A percentile compares a stretch with the other conserved stretches of the same genome.
phyloP scores from a whole-genome alignment of 92 coral and sea anemone species.

The Palythoa grandiflora region DNA sequence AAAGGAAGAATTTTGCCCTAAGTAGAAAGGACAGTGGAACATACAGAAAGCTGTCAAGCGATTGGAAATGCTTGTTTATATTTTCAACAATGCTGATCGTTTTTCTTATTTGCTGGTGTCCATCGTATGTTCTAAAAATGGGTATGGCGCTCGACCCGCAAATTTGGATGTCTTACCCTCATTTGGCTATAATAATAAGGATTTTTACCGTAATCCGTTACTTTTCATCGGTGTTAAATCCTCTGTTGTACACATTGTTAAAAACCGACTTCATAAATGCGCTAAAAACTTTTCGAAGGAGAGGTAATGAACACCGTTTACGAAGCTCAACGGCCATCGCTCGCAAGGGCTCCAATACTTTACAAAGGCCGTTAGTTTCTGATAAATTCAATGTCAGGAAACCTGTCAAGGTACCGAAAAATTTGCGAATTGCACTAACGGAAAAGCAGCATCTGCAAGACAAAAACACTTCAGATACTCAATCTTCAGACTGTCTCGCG shows the following conservation, averaged over 20 bases:
- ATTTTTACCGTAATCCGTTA: neutral
- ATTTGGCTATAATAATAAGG: neutral
- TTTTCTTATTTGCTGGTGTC: slow-evolving; percentile 30
- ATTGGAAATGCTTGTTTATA: slow-evolving; percentile 31
- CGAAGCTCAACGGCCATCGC: neutral
- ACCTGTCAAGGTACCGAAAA: neutral
- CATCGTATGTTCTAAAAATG: neutral
- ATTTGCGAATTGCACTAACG: neutral
- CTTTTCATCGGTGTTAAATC: slow-evolving; percentile 21
- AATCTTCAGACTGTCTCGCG: too few species aligned
- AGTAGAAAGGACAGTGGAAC: neutral
- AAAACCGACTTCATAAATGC: slow-evolving; percentile 30
- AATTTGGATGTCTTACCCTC: neutral
- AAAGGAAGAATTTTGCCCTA: slow-evolving; percentile 3
- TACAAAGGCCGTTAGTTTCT: neutral
- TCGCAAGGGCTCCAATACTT: neutral
- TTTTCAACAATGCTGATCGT: slow-evolving; percentile 17
- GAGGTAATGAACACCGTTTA: neutral
- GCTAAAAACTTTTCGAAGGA: neutral
- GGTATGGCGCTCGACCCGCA: neutral
- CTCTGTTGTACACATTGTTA: slow-evolving; percentile 26
- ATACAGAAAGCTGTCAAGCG: neutral
- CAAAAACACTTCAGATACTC: neutral
- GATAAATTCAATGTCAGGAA: neutral
- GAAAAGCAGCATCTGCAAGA: neutral